These are phyloP conservation scores for Halcyon smyrnensis DNA, from an alignment of 2,797 vertebrate genomes.

Conservation along the genomic window DNA sequence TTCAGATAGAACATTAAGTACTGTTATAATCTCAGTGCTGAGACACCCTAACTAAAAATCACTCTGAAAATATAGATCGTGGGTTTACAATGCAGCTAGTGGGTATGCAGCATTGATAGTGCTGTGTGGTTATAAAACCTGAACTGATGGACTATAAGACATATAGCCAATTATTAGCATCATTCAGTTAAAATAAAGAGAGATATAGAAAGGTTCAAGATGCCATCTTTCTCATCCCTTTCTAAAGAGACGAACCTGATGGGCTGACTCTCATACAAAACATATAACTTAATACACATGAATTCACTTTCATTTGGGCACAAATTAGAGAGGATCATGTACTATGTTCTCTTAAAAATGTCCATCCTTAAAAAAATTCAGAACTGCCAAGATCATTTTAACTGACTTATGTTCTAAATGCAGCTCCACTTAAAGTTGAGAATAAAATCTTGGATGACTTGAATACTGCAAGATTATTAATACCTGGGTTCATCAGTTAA, in stretches of 20 bases:
- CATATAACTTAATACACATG: neutral
- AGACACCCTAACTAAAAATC: neutral
- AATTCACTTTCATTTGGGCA: neutral
- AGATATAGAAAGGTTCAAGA: neutral
- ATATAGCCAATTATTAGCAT: neutral
- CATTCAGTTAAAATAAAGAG: neutral
- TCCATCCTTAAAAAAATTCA: neutral
- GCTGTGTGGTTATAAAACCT: neutral
- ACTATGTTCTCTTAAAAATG: neutral
- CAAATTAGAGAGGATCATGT: fast-evolving
- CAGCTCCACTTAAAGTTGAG: neutral
- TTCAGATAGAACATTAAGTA: neutral
- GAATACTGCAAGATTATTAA: neutral
- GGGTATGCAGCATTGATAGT: neutral
- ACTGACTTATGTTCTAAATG: neutral
- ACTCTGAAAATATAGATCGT: neutral
- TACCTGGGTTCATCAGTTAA: neutral
- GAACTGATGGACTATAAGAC: neutral
- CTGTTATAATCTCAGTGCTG: neutral
- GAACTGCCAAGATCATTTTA: neutral
- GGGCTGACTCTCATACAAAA: neutral
- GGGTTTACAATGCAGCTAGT: neutral
- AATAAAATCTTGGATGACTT: neutral
- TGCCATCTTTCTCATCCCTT: neutral
- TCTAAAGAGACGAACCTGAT: neutral